Evolutionary conservation across 2,888 invertebrate genomes (phyloP), one percentile per base, ranked within the genome.

Genomic region (Hypena proboscidalis): DNA sequence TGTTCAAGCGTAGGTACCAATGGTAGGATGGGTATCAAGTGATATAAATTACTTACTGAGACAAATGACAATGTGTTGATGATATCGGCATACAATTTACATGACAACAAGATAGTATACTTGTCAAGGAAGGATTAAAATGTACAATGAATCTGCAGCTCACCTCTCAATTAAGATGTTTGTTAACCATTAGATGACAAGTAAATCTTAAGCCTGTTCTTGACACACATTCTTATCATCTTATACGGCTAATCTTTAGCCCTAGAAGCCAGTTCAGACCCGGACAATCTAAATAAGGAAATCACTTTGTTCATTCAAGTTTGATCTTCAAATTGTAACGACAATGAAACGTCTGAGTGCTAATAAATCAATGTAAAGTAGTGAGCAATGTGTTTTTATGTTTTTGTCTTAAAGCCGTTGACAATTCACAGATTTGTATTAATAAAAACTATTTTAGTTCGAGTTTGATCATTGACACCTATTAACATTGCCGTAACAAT

Each of bases 211-310:
- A 26, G 31, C 38, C 41, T 67, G 75, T 48, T 74, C 81, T 76
- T 83, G 83, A 77, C 83, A 80, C 59, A 71, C 65, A 71, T 83
- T 60, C 19, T 63, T 63, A 62, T 63, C 60, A 29, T 19, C 15
- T 47, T 34, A 10, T 29, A 20, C 20, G 26, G 19, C 26, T 62
- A 61, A 55, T 51, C 49, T 48, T 45, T 42, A 52, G 52, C 32
- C 25, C 41, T 29, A 30, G 48, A 42, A 41, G 46, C 40, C 32
- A 22, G 11, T 14, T 9, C 23, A 23, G 3, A 29, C 13, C 9
- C 25, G 25, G 8, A 9, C 11, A 34, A 35, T 31, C 25, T 3
- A 25, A 30, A 35, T 30, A 26, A 26, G 38, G 42, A 50, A 55
- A 32, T 37, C 10, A 4, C 35, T 19, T 45, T 57, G 23, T 31